Percentiles rank a stretch among this genome's conserved stretches.
Conservation (phyloP, 2,797 vertebrate genomes). For the Muraenolepis orangiensis region DNA sequence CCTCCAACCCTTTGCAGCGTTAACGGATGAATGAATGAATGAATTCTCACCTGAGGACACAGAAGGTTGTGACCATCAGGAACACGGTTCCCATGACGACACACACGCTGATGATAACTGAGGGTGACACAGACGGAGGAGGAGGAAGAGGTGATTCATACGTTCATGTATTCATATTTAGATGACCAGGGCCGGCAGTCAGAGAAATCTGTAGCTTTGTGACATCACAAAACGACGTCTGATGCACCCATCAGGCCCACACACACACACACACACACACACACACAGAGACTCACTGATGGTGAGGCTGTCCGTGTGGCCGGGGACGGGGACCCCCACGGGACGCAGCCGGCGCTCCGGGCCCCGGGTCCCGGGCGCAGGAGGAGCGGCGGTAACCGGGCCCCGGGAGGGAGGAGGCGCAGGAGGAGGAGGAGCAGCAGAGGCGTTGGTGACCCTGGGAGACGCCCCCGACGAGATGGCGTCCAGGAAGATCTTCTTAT, state of each 20-base stretch:
- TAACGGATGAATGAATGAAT: neutral
- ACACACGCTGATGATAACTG: constrained; percentile 82
- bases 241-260: too few relatives aligned
- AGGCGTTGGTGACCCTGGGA: neutral
- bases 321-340: neutral
- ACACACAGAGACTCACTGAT: neutral
- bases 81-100: constrained; percentile 72
- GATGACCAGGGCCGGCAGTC: too few relatives aligned
- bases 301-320: neutral
- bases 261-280: too few relatives aligned
- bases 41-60: constrained; percentile 81
- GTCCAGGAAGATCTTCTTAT: neutral
- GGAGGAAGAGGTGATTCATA: too few relatives aligned
- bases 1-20: neutral
- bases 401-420: neutral
- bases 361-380: neutral
- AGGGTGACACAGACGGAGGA: neutral
- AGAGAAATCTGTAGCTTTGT: too few relatives aligned
- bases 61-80: constrained; percentile 74
- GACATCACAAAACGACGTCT: too few relatives aligned
- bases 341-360: neutral
- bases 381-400: neutral
- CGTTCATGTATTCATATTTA: too few relatives aligned
- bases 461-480: neutral
- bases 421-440: neutral